Conservation (phyloP, 1,140 invertebrate genomes). For the Hesperophylax magnus region DNA sequence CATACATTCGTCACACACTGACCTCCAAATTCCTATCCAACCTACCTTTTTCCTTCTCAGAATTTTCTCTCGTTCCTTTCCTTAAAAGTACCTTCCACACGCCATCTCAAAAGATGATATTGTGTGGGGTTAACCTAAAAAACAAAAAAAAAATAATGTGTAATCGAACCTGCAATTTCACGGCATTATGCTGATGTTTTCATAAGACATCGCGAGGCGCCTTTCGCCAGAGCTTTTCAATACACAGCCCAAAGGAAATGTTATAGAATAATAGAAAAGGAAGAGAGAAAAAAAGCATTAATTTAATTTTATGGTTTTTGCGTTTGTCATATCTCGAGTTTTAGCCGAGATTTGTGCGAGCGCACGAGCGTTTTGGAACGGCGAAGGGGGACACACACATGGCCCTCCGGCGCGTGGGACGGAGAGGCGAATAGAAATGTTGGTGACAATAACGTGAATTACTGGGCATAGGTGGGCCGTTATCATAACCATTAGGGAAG, state of each 20-base stretch:
- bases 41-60: too few species aligned
- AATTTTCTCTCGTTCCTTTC: too few species aligned
- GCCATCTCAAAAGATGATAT: too few species aligned
- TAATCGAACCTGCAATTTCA: too few species aligned
- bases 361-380: slow-evolving; percentile 30
- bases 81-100: too few species aligned
- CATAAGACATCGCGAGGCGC: background rate
- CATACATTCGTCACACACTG: too few species aligned
- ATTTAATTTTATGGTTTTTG: slow-evolving; percentile 72
- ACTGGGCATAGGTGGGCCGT: slow-evolving; percentile 56
- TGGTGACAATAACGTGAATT: slow-evolving; percentile 56
- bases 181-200: background rate
- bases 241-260: slow-evolving; percentile 50
- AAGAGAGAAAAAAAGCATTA: slow-evolving; percentile 66
- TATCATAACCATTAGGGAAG: slow-evolving; percentile 56
- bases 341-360: slow-evolving; percentile 67
- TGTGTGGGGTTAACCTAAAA: too few species aligned
- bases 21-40: too few species aligned
- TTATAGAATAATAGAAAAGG: slow-evolving; percentile 58
- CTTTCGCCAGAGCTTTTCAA: slow-evolving; percentile 44
- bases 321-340: slow-evolving; percentile 69
- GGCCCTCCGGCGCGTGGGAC: slow-evolving; percentile 7
- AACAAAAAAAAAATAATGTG: too few species aligned
- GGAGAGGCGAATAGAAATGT: slow-evolving; percentile 31
- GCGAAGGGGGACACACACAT: slow-evolving; percentile 27